These are phyloP conservation scores for Mola mola DNA, from an alignment of 2,113 vertebrate genomes.

Conservation along the genomic window DNA sequence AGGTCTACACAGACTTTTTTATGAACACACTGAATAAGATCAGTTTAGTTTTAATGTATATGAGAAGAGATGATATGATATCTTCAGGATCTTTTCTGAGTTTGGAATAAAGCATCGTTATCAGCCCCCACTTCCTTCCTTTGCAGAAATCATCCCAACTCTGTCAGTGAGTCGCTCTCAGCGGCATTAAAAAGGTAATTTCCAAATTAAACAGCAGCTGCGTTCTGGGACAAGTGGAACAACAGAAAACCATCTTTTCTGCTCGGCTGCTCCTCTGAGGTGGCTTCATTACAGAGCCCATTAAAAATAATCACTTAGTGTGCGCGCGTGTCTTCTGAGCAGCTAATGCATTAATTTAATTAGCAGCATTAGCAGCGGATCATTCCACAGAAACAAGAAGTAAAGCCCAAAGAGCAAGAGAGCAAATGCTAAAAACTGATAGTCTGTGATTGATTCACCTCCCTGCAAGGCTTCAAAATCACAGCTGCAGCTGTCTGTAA, in stretches of 20 bases:
- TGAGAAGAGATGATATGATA: too few species aligned
- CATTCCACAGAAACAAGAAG: constrained; percentile 6
- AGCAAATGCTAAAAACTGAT: too few species aligned
- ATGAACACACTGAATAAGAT: too few species aligned
- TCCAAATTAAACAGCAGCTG: constrained; percentile 41
- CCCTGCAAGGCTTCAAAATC: too few species aligned
- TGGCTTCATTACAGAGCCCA: constrained; percentile 55
- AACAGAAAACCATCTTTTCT: constrained; percentile 32
- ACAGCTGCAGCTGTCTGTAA: too few species aligned
- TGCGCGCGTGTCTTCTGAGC: constrained; percentile 18
- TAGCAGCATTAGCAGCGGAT: constrained; percentile 35
- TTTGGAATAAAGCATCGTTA: background rate
- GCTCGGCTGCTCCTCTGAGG: constrained; percentile 46
- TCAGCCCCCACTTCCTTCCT: too few species aligned
- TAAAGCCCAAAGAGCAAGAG: too few species aligned
- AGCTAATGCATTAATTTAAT: constrained; percentile 64
- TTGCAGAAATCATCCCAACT: too few species aligned
- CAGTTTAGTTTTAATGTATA: too few species aligned
- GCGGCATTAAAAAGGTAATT: constrained; percentile 40
- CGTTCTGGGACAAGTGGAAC: constrained; percentile 15
- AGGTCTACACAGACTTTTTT: too few species aligned
- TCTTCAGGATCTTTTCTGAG: too few species aligned
- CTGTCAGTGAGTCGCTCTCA: background rate
- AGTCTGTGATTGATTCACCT: too few species aligned
- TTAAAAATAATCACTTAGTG: constrained; percentile 57